Evolutionary conservation across 1,140 invertebrate genomes (phyloP).

Genomic region (roundworm (Caenorhabditis elegans)): DNA sequence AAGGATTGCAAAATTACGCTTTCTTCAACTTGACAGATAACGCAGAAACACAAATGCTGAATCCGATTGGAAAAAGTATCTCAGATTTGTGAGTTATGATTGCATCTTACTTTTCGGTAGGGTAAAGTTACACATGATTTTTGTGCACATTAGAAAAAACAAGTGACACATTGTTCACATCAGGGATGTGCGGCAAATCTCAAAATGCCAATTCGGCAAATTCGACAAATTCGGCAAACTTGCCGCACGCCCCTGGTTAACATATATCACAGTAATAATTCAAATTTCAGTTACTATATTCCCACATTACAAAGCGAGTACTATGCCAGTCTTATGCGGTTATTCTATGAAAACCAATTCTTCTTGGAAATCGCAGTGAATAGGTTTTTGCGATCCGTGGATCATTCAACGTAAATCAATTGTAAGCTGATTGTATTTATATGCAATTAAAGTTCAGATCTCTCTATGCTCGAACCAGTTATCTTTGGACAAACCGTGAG

Average conservation of each 20-base stretch:
- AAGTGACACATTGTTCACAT: too few relatives aligned
- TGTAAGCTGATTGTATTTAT: too few relatives aligned
- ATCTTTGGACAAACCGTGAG: neutral
- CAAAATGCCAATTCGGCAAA: too few relatives aligned
- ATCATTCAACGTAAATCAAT: neutral
- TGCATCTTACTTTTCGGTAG: neutral
- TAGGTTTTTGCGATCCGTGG: neutral
- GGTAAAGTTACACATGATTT: too few relatives aligned
- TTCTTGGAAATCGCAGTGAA: neutral
- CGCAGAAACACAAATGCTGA: neutral
- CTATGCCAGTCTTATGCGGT: neutral
- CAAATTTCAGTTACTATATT: slow-evolving; percentile 20
- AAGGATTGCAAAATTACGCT: neutral
- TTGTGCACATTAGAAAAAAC: too few relatives aligned
- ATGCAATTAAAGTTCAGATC: too few relatives aligned
- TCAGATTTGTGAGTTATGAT: neutral
- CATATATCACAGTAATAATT: too few relatives aligned
- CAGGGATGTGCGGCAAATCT: too few relatives aligned
- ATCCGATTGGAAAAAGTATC: neutral
- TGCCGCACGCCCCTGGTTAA: too few relatives aligned
- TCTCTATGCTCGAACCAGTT: neutral
- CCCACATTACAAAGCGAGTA: neutral
- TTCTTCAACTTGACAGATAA: neutral
- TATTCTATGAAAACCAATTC: neutral
- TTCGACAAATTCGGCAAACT: too few relatives aligned